Evolutionary conservation across 2,113 vertebrate species (phyloP), one percentile per base, ranked within the genome.

Genomic region (Rhipidura dahli): DNA sequence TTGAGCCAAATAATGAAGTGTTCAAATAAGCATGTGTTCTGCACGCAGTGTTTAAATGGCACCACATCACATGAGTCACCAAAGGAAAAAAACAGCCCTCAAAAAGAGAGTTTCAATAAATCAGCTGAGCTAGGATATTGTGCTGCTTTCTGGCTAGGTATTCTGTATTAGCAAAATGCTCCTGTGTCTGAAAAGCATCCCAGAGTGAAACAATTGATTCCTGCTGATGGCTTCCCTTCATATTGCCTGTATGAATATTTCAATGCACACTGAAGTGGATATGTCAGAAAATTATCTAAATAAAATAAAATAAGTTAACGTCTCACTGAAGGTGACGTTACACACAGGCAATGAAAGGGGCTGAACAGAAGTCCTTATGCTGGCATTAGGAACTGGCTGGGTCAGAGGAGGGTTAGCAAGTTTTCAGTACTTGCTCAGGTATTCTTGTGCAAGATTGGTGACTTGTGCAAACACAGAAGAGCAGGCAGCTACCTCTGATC

Each of bases 21-120:
- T 89, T 82, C 71, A 75, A 89, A 73, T 77, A 51, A 79, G 63
- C 50, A 54, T 60, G 9, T 81, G 64, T 87, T 97, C 75, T 76
- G 47, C 90, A 96, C 78, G 59, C n/a, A 20, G 28, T 13, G 60
- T 71, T 96, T 91, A 94, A 95, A 81, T 71, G 80, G 50, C 77
- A 87, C 35, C 26, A 23, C 61, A 19, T 79, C 9, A 7, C 72
- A 63, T 47, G 86, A 93, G 65, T 82, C 81, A 87, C 87, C 66
- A 65, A 79, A 92, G 37, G 30, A 1, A 65, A 85, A 72, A 85
- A 89, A n/a, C 39, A 56, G 6, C 31, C 28, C 79, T 92, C 86
- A 89, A 89, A 96, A 93, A 64, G 69, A 40, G 3, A 59, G 57
- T 76, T 92, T 61, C 26, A 39, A 22, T 93, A 60, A 75, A 84